Evolutionary conservation across 2,113 vertebrate genomes (phyloP).

Genomic region (Gymnorhina tibicen): DNA sequence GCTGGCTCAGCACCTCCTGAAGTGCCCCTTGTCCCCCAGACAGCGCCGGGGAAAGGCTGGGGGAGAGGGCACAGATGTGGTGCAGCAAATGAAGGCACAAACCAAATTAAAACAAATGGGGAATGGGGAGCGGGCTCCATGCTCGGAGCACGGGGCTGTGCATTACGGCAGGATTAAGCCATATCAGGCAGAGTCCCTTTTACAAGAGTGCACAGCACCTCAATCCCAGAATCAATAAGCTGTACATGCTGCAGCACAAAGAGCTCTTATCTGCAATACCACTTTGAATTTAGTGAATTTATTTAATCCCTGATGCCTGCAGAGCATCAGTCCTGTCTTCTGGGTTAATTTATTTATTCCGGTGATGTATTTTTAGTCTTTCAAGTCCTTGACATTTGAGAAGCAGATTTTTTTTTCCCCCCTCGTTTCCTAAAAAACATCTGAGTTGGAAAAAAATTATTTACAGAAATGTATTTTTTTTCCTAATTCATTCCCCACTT

Average conservation of each 20-base stretch:
- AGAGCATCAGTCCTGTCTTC: conserved; percentile 16
- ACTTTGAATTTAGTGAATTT: conserved; percentile 46
- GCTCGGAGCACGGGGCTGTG: not conserved
- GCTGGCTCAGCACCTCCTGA: not conserved
- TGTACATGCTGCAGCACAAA: conserved; percentile 57
- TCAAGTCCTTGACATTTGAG: conserved; percentile 38
- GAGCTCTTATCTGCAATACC: conserved; percentile 46
- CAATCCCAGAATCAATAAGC: conserved; percentile 43
- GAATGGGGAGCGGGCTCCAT: not conserved
- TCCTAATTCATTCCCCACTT: not conserved
- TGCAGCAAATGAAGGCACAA: not conserved
- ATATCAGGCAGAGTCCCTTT: not conserved
- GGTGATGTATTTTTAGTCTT: conserved; percentile 40
- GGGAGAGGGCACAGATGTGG: not conserved
- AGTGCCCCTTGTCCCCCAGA: not conserved
- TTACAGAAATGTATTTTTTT: not conserved
- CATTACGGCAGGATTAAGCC: not conserved
- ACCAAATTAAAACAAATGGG: not conserved
- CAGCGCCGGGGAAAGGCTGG: rapidly evolving
- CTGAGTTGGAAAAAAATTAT: not conserved
- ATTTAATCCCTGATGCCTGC: conserved; percentile 49
- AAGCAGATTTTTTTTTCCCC: not conserved
- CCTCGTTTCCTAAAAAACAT: not conserved
- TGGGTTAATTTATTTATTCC: conserved; percentile 56
- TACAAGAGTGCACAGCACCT: conserved; percentile 42